These are phyloP conservation scores for Pyralis farinalis DNA, from an alignment of 2,888 invertebrate species.

Conservation along the genomic window DNA sequence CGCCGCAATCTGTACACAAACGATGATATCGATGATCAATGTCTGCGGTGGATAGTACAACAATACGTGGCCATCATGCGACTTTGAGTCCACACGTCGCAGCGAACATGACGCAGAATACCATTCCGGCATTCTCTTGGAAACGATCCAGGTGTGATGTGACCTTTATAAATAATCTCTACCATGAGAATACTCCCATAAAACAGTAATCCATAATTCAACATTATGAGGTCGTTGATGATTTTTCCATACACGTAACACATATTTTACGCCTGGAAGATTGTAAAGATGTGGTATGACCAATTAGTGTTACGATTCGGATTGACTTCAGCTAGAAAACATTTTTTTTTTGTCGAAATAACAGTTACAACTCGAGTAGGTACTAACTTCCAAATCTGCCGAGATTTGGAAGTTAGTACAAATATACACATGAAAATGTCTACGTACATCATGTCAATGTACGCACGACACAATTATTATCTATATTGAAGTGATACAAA, in stretches of 20 bases:
- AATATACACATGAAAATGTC: no score
- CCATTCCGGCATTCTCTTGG: slow-evolving; percentile 60
- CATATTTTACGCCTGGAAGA: background rate
- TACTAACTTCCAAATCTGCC: no score
- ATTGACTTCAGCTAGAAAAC: no score
- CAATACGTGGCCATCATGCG: slow-evolving; percentile 49
- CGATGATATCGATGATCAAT: slow-evolving; percentile 74
- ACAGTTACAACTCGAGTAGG: no score
- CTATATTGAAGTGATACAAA: no score
- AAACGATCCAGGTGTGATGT: slow-evolving; percentile 59
- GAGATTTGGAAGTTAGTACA: no score
- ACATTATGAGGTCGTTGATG: slow-evolving; percentile 4
- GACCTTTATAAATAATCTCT: slow-evolving; percentile 44
- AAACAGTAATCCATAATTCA: slow-evolving; percentile 14
- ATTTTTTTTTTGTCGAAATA: no score
- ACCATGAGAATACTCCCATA: slow-evolving; percentile 26
- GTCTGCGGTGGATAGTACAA: slow-evolving; percentile 69
- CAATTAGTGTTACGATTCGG: no score
- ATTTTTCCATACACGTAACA: background rate
- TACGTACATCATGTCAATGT: no score
- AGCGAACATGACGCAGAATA: slow-evolving; percentile 31
- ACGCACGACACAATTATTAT: no score
- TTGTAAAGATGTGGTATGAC: no score
- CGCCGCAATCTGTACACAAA: slow-evolving; percentile 67
- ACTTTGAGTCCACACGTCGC: slow-evolving; percentile 39